Percentiles rank a stretch among this genome's conserved stretches.
Evolutionary conservation across 2,113 vertebrate genomes (phyloP).

Genomic region (Sciurus niger): DNA sequence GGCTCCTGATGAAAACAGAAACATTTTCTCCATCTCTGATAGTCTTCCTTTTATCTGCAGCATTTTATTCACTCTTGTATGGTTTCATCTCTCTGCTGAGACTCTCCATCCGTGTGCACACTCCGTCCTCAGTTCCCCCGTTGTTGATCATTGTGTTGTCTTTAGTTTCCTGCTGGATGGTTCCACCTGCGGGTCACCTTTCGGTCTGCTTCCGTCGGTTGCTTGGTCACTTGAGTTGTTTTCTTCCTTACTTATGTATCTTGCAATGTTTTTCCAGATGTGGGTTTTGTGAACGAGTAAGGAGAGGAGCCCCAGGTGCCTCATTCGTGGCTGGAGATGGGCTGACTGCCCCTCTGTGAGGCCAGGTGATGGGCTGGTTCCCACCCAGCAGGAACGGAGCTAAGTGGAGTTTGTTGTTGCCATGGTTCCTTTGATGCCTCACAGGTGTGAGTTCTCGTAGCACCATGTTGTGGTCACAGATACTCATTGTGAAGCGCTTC

Average conservation of each 20-base stretch:
- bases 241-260: background rate
- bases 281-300: background rate
- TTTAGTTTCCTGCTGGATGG: background rate
- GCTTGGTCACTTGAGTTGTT: background rate
- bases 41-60: background rate
- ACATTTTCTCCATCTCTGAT: background rate
- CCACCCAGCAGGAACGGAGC: accelerated
- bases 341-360: too few species aligned
- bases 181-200: background rate
- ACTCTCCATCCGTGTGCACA: background rate
- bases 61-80: background rate
- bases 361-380: too few species aligned
- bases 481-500: too few species aligned
- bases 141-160: background rate
- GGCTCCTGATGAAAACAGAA: background rate
- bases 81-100: background rate
- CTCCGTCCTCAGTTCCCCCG: background rate
- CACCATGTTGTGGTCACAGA: too few species aligned
- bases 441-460: too few species aligned
- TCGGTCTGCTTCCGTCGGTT: background rate
- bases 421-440: too few species aligned
- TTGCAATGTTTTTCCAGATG: background rate
- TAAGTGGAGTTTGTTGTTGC: background rate
- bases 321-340: background rate
- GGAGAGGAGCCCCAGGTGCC: too few species aligned